Conservation (phyloP, 1,140 invertebrate species). For the Bradynema listronoti region DNA sequence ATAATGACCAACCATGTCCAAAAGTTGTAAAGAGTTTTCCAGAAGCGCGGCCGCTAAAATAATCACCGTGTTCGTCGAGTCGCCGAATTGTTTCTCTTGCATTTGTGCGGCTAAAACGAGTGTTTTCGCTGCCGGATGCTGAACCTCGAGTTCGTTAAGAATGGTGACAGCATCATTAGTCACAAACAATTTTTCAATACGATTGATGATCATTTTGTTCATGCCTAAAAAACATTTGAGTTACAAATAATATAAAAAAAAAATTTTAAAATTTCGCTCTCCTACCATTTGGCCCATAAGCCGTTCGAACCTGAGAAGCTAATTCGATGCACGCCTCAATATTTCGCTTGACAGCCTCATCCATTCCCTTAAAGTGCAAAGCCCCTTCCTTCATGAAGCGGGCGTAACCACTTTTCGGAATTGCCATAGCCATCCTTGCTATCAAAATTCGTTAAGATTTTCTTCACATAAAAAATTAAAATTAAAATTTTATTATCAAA, state of each 20-base stretch:
- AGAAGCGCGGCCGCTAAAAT: constrained; percentile 84
- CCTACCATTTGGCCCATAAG: constrained; percentile 79
- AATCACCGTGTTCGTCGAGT: constrained; percentile 97
- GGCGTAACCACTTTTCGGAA: constrained; percentile 53
- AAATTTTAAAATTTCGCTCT: constrained; percentile 10
- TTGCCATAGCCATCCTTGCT: constrained; percentile 53
- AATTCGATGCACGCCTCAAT: constrained; percentile 93
- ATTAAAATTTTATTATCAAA: too few relatives aligned
- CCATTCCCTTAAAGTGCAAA: constrained; percentile 86
- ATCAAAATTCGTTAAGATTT: too few relatives aligned
- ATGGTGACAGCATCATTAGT: constrained; percentile 99
- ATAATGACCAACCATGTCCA: constrained; percentile 68
- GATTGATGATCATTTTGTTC: constrained; percentile 99
- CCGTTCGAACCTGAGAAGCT: constrained; percentile 79
- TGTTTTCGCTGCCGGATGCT: constrained; percentile 96
- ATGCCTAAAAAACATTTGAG: constrained; percentile 67
- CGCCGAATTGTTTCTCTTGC: constrained; percentile 96
- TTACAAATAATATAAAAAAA: neutral
- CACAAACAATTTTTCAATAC: constrained; percentile 94
- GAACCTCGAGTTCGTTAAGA: constrained; percentile 84
- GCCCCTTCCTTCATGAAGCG: constrained; percentile 58
- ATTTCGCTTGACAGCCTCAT: constrained; percentile 92
- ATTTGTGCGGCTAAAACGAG: constrained; percentile 90
- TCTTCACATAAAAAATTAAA: too few relatives aligned
- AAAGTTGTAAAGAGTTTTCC: constrained; percentile 80